These are phyloP conservation scores for Eulacestoma nigropectus DNA, from an alignment of 2,113 vertebrate genomes.

Conservation along the genomic window DNA sequence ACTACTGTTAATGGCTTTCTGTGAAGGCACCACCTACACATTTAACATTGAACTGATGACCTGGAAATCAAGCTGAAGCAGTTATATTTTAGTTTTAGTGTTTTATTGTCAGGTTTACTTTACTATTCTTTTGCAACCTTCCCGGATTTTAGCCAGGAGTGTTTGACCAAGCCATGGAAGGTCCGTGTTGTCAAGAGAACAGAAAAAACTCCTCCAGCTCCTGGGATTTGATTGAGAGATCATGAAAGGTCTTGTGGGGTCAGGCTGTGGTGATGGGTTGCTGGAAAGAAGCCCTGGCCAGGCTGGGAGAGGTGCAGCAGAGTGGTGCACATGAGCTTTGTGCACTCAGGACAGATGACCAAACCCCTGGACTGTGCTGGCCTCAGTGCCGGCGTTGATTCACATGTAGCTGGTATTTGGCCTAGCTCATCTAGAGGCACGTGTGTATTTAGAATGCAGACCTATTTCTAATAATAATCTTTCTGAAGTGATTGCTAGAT, in stretches of 20 bases:
- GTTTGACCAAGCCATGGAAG: constrained; percentile 77
- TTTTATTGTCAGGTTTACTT: neutral
- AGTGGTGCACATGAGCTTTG: neutral
- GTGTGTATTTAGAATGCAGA: neutral
- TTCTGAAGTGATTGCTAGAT: neutral
- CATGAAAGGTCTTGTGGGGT: neutral
- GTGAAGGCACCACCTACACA: neutral
- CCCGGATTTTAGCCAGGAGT: constrained; percentile 65
- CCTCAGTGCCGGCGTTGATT: accelerated
- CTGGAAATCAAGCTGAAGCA: neutral
- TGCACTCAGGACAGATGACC: neutral
- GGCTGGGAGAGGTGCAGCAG: neutral
- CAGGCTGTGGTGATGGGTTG: neutral
- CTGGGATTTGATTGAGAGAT: constrained; percentile 81
- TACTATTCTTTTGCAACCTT: neutral
- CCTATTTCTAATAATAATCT: neutral
- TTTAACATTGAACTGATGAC: neutral
- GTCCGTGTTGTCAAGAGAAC: constrained; percentile 44
- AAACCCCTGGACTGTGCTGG: neutral
- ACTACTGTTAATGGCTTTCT: neutral
- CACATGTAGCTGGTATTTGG: neutral
- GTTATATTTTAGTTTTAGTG: neutral
- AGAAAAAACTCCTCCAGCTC: constrained; percentile 69
- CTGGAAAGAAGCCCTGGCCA: neutral
- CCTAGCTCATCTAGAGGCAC: neutral